A percentile compares a stretch with the other conserved stretches of the same genome.
These are phyloP conservation scores for Typhlomys cinereus DNA, from an alignment of 2,113 vertebrate genomes.

Conservation along the genomic window DNA sequence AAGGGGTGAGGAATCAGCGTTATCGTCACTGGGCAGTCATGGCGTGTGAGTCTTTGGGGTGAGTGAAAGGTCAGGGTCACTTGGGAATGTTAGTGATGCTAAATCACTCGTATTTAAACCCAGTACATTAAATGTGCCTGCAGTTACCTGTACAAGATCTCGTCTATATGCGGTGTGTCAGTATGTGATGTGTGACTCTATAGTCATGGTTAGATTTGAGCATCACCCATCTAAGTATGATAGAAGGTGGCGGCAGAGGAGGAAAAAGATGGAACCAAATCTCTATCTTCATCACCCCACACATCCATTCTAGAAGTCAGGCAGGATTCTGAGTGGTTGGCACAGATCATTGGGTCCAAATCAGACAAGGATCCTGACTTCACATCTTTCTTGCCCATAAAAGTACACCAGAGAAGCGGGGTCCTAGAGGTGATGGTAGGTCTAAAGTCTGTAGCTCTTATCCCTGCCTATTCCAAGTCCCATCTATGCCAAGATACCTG, in stretches of 20 bases:
- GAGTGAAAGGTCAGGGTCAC: background rate
- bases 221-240: background rate
- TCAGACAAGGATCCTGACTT: background rate
- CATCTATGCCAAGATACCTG: background rate
- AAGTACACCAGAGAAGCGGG: background rate
- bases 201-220: background rate
- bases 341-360: background rate
- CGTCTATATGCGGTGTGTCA: background rate
- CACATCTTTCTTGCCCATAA: background rate
- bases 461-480: background rate
- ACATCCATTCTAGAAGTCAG: background rate
- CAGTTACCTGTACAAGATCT: background rate
- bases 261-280: background rate
- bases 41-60: background rate
- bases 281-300: background rate
- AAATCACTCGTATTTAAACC: conserved; percentile 8
- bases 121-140: background rate
- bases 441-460: background rate
- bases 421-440: background rate
- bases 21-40: background rate
- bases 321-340: background rate
- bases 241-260: background rate
- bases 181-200: background rate
- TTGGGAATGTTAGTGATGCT: conserved; percentile 10
- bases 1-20: background rate